A percentile compares a stretch with the other conserved stretches of the same genome.
phyloP scores from a whole-genome alignment of 1,140 invertebrate genomes.

The Drosophila nebulosa region DNA sequence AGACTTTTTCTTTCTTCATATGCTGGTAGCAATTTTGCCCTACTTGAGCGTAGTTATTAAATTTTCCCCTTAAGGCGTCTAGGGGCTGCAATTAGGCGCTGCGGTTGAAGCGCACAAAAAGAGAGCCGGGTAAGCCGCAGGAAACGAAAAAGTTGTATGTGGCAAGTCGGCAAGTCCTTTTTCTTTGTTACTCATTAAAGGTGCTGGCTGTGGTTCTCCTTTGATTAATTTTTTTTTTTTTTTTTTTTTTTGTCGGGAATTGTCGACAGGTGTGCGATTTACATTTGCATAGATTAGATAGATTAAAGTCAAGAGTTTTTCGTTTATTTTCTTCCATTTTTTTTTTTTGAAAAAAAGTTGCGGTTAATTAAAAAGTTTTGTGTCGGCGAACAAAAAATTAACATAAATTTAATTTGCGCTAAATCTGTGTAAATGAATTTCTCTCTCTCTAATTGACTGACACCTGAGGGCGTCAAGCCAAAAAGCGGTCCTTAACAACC shows the following conservation, averaged over 20 bases:
- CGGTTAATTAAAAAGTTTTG: constrained; percentile 73
- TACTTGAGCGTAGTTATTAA: constrained; percentile 5
- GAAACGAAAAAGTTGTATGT: constrained; percentile 3
- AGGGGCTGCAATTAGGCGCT: constrained; percentile 47
- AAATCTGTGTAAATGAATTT: constrained; percentile 58
- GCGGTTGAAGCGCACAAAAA: constrained; percentile 24
- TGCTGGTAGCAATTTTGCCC: neutral
- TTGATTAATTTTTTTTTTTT: neutral
- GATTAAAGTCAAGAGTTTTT: constrained; percentile 24
- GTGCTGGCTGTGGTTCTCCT: neutral
- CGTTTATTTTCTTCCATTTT: constrained; percentile 2
- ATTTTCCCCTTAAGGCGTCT: constrained; percentile 19
- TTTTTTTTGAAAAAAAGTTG: constrained; percentile 22
- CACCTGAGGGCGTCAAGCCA: constrained; percentile 27
- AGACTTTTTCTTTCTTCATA: constrained; percentile 5
- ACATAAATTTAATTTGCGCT: constrained; percentile 65
- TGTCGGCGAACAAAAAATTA: constrained; percentile 52
- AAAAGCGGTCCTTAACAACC: neutral
- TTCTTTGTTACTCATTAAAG: constrained; percentile 3
- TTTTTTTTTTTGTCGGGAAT: neutral
- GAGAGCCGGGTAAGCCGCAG: constrained; percentile 19
- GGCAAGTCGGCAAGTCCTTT: neutral
- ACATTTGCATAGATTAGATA: constrained; percentile 69
- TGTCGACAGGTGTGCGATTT: constrained; percentile 64
- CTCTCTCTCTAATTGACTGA: constrained; percentile 45